Evolutionary conservation across 1,140 invertebrate species (phyloP).

Genomic region (Scaptomyza pallida): DNA sequence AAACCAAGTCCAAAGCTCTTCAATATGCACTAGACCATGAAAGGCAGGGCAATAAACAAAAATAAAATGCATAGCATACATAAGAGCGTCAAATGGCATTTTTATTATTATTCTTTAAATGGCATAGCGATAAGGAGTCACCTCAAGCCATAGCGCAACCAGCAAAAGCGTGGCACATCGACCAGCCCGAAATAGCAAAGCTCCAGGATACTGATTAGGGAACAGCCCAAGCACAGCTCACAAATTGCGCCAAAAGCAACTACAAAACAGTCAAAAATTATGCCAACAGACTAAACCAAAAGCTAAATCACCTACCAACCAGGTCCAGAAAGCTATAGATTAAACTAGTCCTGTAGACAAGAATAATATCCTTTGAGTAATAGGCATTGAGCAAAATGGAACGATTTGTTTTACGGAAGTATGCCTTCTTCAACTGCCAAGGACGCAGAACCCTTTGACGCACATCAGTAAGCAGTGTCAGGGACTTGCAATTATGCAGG

Average conservation of each 20-base stretch:
- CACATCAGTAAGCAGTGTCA: conserved; percentile 58
- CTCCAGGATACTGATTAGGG: conserved; percentile 88
- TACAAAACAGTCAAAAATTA: conserved; percentile 65
- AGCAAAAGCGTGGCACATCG: conserved; percentile 58
- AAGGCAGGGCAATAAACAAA: conserved; percentile 32
- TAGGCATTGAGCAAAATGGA: conserved; percentile 49
- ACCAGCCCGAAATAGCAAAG: conserved; percentile 88
- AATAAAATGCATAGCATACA: conserved; percentile 28
- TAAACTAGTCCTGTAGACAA: conserved; percentile 66
- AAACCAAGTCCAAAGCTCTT: conserved; percentile 38
- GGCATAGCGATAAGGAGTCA: conserved; percentile 7
- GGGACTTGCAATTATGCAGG: conserved; percentile 66
- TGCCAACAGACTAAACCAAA: no score
- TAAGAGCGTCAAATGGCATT: conserved; percentile 4
- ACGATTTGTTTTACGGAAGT: not conserved
- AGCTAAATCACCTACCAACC: conserved; percentile 47
- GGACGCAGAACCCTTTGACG: conserved; percentile 32
- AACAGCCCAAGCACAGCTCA: conserved; percentile 90
- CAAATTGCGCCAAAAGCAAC: conserved; percentile 90
- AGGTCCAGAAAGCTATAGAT: conserved; percentile 76
- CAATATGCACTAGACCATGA: conserved; percentile 39
- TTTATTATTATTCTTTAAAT: no score
- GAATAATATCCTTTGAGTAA: conserved; percentile 44
- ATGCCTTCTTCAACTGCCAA: not conserved
- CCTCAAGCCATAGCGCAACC: not conserved